Base-by-base conservation (phyloP, 2,888 invertebrate genomes). In the Ectobius pallidus region DNA sequence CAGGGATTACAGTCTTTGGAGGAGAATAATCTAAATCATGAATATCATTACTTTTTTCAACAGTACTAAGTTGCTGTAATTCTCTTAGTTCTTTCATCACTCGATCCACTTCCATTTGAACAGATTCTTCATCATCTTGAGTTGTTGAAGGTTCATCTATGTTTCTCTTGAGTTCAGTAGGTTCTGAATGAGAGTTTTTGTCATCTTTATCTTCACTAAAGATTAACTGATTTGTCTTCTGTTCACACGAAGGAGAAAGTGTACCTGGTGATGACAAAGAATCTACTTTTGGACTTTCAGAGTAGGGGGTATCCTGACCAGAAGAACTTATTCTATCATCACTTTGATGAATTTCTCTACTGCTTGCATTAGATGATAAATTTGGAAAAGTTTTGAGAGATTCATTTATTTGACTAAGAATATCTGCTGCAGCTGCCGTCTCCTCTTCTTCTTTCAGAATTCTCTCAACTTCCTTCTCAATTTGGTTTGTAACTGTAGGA, bases 371-470 rank as follows among this genome's bases (percentile, higher is more conserved):
- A 55, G 55, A 11, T 1, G 58, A 4, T n/a, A 30, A 58, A 58
- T 58, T 58, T 58, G 52, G 52, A 22, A 58, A 65, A 39, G 44
- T 65, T 30, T 65, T 46, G 22, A 65, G 46, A 32, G 75, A 76
- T n/a, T 79, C 78, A 69, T 83, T 83, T 61, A 83, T 82, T 76
- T 83, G 83, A 77, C 83, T 83, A n/a, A 84, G 79, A 52, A 82
- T 81, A 77, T 82, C 83, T 7, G 83, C 84, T 18, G 84, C 84
- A 1, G 83, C 83, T 72, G 82, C 81, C 2, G 84, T 84, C 75
- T 84, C 83, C 58, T 83, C 83, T 70, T 72, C 71, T 14, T 65
- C 52, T 62, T 70, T 49, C 39, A 46, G 44, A n/a, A 55, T 44
- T 32, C 34, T 58, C 46, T 70, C 71, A 25, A 52, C 58, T 25